Conservation (phyloP, 2,888 invertebrate genomes). For the Scaptomyza reducta region DNA sequence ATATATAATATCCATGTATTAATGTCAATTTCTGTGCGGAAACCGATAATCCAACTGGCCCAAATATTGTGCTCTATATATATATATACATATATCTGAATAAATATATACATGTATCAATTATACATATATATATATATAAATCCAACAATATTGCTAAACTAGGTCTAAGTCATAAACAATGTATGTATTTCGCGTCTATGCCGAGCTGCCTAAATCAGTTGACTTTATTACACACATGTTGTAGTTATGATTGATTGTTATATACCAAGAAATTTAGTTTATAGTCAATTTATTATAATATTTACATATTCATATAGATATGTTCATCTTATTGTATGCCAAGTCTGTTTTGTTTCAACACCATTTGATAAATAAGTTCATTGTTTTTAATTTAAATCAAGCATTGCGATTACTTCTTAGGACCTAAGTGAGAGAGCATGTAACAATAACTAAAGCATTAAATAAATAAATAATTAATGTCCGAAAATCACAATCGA, state of each 20-base stretch:
- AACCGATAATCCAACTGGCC: constrained; percentile 19
- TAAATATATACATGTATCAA: constrained; percentile 6
- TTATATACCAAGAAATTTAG: constrained; percentile 22
- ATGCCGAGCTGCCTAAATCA: constrained; percentile 67
- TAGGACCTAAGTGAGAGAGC: constrained; percentile 62
- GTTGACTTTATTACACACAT: constrained; percentile 33
- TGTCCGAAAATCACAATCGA: constrained; percentile 30
- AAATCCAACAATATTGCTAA: constrained; percentile 28
- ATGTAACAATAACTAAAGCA: constrained; percentile 73
- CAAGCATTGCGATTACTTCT: constrained; percentile 32
- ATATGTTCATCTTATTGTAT: constrained; percentile 12
- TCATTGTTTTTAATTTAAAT: constrained; percentile 13
- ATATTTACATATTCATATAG: constrained; percentile 1
- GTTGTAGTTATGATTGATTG: constrained; percentile 16
- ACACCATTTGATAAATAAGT: constrained; percentile 18
- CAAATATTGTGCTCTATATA: constrained; percentile 18
- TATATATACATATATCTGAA: constrained; percentile 13
- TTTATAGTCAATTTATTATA: constrained; percentile 1
- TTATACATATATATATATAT: constrained; percentile 1
- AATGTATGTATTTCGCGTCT: constrained; percentile 42
- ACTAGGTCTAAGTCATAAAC: constrained; percentile 24
- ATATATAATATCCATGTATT: constrained; percentile 49
- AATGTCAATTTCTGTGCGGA: constrained; percentile 71
- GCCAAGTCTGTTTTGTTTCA: constrained; percentile 39
- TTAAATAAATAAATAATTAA: constrained; percentile 55